Evolutionary conservation across 1,140 invertebrate species (phyloP).

Genomic region (Monochamus saltuarius): DNA sequence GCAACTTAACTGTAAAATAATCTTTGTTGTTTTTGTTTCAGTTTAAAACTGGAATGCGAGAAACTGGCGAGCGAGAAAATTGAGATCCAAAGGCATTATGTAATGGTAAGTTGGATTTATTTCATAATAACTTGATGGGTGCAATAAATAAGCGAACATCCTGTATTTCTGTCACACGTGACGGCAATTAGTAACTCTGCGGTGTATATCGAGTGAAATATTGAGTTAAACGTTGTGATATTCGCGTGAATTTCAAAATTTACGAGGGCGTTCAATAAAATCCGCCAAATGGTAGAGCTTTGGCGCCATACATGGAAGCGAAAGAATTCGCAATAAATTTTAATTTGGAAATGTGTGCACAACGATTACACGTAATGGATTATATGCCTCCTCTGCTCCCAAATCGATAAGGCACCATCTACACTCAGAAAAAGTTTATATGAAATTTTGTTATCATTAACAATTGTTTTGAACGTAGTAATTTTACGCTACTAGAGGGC

Average conservation of each 20-base stretch:
- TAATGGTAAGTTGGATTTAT: slow-evolving; percentile 80
- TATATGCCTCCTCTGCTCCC: background rate
- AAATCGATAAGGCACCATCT: too few relatives aligned
- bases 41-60: slow-evolving; percentile 89
- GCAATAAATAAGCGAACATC: background rate
- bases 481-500: slow-evolving; percentile 17
- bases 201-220: background rate
- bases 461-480: slow-evolving; percentile 22
- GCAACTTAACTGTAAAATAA: background rate
- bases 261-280: slow-evolving; percentile 19
- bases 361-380: slow-evolving; percentile 24
- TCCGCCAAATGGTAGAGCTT: slow-evolving; percentile 18
- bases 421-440: too few relatives aligned
- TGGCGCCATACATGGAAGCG: slow-evolving; percentile 14
- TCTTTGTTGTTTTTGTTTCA: slow-evolving; percentile 55
- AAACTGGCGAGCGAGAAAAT: slow-evolving; percentile 97
- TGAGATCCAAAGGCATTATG: slow-evolving; percentile 97
- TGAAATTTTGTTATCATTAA: too few relatives aligned
- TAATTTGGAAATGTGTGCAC: slow-evolving; percentile 19
- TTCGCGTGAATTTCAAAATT: slow-evolving; percentile 8
- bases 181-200: background rate
- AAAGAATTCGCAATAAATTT: slow-evolving; percentile 22
- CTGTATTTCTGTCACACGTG: background rate
- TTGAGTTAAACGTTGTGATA: slow-evolving; percentile 9
- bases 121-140: background rate